A percentile compares a stretch with the other conserved stretches of the same genome.
Conservation (phyloP, 30 jellyfish, hydroid and myxozoan species). For the Cassiopea andromeda region DNA sequence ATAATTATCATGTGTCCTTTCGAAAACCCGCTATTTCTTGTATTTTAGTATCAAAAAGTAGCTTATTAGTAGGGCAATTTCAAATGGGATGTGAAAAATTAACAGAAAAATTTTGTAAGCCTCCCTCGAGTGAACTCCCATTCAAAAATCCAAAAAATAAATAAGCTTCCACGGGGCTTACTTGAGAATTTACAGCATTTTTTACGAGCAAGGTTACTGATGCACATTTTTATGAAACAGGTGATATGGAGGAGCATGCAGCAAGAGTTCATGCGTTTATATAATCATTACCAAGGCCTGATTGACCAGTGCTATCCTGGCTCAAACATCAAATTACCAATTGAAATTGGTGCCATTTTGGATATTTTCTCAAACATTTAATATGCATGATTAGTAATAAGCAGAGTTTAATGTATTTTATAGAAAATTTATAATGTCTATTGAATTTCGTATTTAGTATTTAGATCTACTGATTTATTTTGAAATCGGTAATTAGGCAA, state of each 20-base stretch:
- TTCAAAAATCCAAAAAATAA: too few species aligned
- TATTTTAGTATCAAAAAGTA: too few species aligned
- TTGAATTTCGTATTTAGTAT: not conserved
- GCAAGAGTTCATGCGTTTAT: conserved; percentile 89
- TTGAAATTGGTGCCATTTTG: conserved; percentile 75
- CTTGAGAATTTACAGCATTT: too few species aligned
- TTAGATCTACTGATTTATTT: not conserved
- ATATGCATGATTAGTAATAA: not conserved
- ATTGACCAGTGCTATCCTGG: conserved; percentile 93
- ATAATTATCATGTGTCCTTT: too few species aligned
- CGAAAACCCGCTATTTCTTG: too few species aligned
- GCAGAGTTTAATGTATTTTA: not conserved
- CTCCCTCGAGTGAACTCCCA: too few species aligned
- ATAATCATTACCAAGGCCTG: conserved; percentile 84
- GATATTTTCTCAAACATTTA: conserved; percentile 82
- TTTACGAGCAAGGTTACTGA: too few species aligned
- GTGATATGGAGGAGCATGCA: conserved; percentile 96
- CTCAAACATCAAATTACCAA: conserved; percentile 74
- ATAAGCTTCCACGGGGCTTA: not conserved
- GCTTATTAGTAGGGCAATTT: too few species aligned
- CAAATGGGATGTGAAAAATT: too few species aligned
- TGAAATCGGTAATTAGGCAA: too few species aligned
- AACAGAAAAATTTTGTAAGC: too few species aligned
- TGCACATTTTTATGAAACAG: conserved; percentile 19
- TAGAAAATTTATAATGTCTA: too few species aligned